Evolutionary conservation across 2,113 vertebrate species (phyloP), one percentile per base, ranked within the genome.

Genomic region (Rhipidura dahli): DNA sequence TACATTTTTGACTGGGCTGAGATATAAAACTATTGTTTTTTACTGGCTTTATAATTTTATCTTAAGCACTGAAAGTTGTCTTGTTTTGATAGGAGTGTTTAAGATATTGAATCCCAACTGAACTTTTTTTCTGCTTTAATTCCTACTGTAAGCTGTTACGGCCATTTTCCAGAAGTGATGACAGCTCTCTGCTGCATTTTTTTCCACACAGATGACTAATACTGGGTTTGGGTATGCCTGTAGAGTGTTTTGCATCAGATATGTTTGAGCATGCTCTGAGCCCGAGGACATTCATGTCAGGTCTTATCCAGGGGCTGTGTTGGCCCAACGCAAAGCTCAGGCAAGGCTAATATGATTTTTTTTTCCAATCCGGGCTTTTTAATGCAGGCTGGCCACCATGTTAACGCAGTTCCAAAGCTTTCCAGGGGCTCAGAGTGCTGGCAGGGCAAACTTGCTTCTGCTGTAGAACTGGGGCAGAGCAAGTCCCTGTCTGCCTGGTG

Each of bases 261-360:
- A 13, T 0, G 2, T 21, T 2, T 2, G 60, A 78, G 39, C 1
- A 1, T 53, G 44, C 60, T 84, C 44, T 1, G 2, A 40, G 30
- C 51, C 22, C 28, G 51, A 75, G 77, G 24, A 84, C 19, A 37
- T 53, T 53, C 59, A 5, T 1, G 2, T 65, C 40, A 73, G 15
- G 18, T 81, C 30, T 70, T n/a, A 15, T 10, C 20, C 30, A 33
- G 78, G 42, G 42, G 15, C 44, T 57, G 11, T n/a, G 65, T 51
- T 87, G 42, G 50, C 28, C 78, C 64, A 45, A 3, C 6, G 1
- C 42, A 8, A 23, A 50, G 35, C 51, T 85, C 18, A 13, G 20
- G 5, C 35, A 12, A 19, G 39, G 30, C 8, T 81, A 45, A 53
- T 39, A 4, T 0, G 10, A 7, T 39, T 28, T 45, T 26, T 42